Evolutionary conservation across 2,888 invertebrate genomes (phyloP), one percentile per base, ranked within the genome.

Genomic region (Aphidius colemani): DNA sequence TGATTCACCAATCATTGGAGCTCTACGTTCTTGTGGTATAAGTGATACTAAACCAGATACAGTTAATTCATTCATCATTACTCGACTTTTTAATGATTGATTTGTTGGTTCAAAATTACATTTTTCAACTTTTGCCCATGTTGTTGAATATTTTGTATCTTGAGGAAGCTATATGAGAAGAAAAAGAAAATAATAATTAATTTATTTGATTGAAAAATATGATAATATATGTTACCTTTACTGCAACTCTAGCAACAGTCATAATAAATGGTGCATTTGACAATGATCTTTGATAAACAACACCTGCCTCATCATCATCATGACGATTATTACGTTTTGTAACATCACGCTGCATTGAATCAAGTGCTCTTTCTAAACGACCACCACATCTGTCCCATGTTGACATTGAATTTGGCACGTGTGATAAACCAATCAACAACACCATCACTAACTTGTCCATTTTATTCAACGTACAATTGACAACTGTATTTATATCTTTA

Each of bases 31-130:
- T n/a, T 70, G 67, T 5, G 79, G 76, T 58, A 72, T 53, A 46
- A 92, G 80, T 67, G 90, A 89, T 0, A 93, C 89, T 72, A 88
- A 87, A 0, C 93, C 93, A 66, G 91, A 91, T 58, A 93, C 91
- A 1, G 92, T 90, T 49, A 94, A 82, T 75, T 93, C 93, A 72
- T 90, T 90, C 82, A 94, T 92, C 9, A 91, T 84, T 0, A 94
- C 84, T 75, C 91, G 87, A 1, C 92, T 92, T 71, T 91, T 91
- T 7, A 93, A 83, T 9, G 91, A 91, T 7, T 89, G 86, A 76
- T 90, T 92, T 68, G 86, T 84, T 0, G 91, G 90, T 74, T 91
- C 90, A 79, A 89, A 94, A 70, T 88, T 86, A 77, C 93, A 93
- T 76, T 88, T 88, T 69, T 93, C 92, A 0, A 93, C 89, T 68